A percentile compares a stretch with the other conserved stretches of the same genome.
Evolutionary conservation across 2,797 vertebrate species (phyloP).

Genomic region (Pogonophryne albipinna): DNA sequence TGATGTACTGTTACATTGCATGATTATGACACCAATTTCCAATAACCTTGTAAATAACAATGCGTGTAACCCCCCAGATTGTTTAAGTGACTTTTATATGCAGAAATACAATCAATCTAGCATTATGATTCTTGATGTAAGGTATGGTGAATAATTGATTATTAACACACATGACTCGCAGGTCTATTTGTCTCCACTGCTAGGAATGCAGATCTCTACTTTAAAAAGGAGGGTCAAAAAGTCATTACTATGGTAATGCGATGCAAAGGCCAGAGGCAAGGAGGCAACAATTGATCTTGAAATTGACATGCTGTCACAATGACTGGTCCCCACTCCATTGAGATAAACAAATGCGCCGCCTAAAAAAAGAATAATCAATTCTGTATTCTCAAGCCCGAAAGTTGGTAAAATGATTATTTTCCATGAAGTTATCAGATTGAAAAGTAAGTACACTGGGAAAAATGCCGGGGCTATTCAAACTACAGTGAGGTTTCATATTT

Average conservation of each 20-base stretch:
- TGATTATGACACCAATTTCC: too few relatives aligned
- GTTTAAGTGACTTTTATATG: too few relatives aligned
- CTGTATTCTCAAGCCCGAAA: slow-evolving; percentile 53
- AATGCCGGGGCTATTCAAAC: slow-evolving; percentile 11
- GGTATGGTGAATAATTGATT: slow-evolving; percentile 46
- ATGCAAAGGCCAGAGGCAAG: slow-evolving; percentile 82
- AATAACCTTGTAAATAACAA: too few relatives aligned
- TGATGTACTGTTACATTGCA: too few relatives aligned
- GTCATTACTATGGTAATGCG: slow-evolving; percentile 86
- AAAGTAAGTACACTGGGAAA: slow-evolving; percentile 35
- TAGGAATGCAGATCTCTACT: slow-evolving; percentile 52
- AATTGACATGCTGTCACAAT: slow-evolving; percentile 86
- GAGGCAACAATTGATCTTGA: slow-evolving; percentile 85
- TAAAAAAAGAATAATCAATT: slow-evolving; percentile 80
- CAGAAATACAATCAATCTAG: too few relatives aligned
- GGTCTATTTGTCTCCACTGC: slow-evolving; percentile 61
- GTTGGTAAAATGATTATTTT: slow-evolving; percentile 75
- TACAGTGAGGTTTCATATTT: slow-evolving; percentile 15
- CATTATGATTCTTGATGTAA: slow-evolving; percentile 24
- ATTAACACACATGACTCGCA: slow-evolving; percentile 57
- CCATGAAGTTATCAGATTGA: slow-evolving; percentile 68
- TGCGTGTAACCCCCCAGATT: too few relatives aligned
- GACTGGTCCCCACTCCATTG: slow-evolving; percentile 76
- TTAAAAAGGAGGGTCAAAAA: slow-evolving; percentile 75
- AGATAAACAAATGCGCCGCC: slow-evolving; percentile 85